Evolutionary conservation across 1,140 invertebrate species (phyloP).

Genomic region (Proctacanthus coquilletti): DNA sequence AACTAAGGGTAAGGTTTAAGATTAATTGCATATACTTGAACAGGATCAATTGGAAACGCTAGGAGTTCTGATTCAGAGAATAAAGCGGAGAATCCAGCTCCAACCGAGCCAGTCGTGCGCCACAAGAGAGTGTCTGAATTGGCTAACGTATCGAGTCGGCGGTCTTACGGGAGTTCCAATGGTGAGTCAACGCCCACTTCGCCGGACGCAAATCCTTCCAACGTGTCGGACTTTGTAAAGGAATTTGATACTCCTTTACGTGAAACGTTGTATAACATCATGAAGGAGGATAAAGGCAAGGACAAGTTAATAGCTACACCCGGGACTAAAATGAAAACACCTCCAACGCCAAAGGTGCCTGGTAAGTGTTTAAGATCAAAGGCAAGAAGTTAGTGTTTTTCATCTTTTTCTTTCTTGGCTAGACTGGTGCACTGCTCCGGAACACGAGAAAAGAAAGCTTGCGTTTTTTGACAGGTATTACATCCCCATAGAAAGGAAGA

Average conservation of each 20-base stretch:
- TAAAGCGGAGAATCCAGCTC: too few species aligned
- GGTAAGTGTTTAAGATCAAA: too few species aligned
- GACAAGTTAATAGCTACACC: not conserved
- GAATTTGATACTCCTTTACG: not conserved
- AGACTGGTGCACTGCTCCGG: constrained; percentile 21
- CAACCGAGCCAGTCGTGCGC: constrained; percentile 17
- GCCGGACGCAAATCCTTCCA: not conserved
- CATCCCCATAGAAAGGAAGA: too few species aligned
- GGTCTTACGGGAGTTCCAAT: not conserved
- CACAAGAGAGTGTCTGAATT: constrained; percentile 22
- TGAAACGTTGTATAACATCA: not conserved
- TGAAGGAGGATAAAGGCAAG: not conserved
- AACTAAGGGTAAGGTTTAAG: too few species aligned
- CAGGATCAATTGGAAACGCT: too few species aligned
- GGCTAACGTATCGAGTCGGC: too few species aligned
- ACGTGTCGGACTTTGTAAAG: not conserved
- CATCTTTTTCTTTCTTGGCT: too few species aligned
- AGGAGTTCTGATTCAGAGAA: too few species aligned
- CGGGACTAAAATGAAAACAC: not conserved
- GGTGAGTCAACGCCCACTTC: not conserved
- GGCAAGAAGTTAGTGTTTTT: too few species aligned
- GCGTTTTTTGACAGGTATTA: constrained; percentile 22
- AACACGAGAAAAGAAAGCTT: constrained; percentile 24
- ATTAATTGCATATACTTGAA: too few species aligned
- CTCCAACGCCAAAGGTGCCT: not conserved